phyloP scores from a whole-genome alignment of 2,888 invertebrate species.

The Amphimallon solstitiale region DNA sequence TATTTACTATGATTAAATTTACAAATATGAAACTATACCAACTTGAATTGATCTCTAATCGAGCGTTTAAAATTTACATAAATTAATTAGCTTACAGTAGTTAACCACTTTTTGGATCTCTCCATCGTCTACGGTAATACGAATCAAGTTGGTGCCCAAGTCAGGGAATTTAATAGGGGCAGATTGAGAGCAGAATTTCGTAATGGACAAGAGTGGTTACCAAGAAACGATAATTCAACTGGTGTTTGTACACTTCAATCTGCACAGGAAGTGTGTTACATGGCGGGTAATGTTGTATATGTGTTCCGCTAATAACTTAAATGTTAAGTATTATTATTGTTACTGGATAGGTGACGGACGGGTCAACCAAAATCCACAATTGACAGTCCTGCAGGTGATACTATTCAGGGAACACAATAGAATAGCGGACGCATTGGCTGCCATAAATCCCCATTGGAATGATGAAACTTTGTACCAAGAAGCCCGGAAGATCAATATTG shows the following conservation, averaged over 20 bases:
- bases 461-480: constrained; percentile 81
- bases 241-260: constrained; percentile 73
- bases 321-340: no score
- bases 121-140: constrained; percentile 85
- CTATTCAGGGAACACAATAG: constrained; percentile 80
- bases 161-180: constrained; percentile 77
- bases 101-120: constrained; percentile 80
- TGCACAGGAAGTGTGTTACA: constrained; percentile 78
- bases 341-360: constrained; percentile 77
- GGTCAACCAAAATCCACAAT: constrained; percentile 78
- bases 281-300: constrained; percentile 76
- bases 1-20: no score
- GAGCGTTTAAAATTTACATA: no score
- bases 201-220: constrained; percentile 76
- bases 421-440: constrained; percentile 69
- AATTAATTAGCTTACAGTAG: constrained; percentile 72
- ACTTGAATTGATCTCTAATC: no score
- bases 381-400: constrained; percentile 75
- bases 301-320: no score
- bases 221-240: constrained; percentile 74
- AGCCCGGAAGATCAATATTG: constrained; percentile 74
- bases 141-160: constrained; percentile 70
- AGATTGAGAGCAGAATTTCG: constrained; percentile 72
- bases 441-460: constrained; percentile 79
- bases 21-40: no score